These are phyloP conservation scores for Aphelocoma californica DNA, from an alignment of 2,797 vertebrate species.

Conservation along the genomic window DNA sequence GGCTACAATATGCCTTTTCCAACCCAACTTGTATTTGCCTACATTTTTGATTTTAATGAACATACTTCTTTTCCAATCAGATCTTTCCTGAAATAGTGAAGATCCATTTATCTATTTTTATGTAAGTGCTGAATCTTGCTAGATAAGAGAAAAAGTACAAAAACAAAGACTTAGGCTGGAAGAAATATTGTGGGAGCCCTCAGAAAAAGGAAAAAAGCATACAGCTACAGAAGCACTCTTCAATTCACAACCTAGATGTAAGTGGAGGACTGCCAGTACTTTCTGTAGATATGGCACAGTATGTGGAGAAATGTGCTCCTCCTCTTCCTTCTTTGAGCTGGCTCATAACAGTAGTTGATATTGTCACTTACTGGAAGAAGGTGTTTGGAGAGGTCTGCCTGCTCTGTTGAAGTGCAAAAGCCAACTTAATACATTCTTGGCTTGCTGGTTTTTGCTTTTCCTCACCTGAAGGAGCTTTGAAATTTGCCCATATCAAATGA, in stretches of 20 bases:
- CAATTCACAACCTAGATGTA: not conserved
- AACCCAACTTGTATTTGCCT: not conserved
- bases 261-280: not conserved
- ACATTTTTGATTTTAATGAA: not conserved
- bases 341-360: not conserved
- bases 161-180: not conserved
- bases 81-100: not conserved
- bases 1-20: not conserved
- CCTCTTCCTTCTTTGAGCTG: not conserved
- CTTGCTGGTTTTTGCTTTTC: not conserved
- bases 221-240: not conserved
- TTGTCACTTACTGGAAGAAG: not conserved
- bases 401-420: not conserved
- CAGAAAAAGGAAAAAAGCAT: not conserved
- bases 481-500: not conserved
- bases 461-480: not conserved
- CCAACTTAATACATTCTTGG: not conserved
- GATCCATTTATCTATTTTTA: not conserved
- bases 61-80: not conserved
- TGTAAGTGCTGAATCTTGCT: not conserved
- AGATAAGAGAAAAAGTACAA: not conserved
- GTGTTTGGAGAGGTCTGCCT: not conserved
- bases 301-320: not conserved
- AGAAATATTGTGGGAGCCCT: not conserved
- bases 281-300: not conserved